Percentiles rank a stretch among this genome's conserved stretches.
phyloP scores from a whole-genome alignment of 2,113 vertebrate genomes.

The Phocoena phocoena region DNA sequence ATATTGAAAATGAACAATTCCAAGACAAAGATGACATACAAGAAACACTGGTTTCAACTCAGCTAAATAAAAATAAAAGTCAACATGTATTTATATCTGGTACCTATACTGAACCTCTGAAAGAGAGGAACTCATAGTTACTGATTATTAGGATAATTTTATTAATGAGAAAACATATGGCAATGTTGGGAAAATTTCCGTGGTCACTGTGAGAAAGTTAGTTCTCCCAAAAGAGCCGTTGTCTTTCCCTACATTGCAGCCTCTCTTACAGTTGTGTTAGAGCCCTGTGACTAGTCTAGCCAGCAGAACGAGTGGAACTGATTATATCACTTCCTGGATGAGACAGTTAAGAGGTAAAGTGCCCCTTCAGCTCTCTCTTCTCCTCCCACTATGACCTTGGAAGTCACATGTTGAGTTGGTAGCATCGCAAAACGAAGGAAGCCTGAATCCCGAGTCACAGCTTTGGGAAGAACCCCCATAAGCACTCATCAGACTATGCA shows the following conservation, averaged over 20 bases:
- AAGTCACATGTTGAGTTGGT: neutral
- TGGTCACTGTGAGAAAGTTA: neutral
- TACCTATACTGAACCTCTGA: neutral
- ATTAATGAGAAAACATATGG: neutral
- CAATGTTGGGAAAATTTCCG: neutral
- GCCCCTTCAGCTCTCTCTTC: neutral
- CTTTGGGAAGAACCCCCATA: neutral
- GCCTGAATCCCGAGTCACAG: neutral
- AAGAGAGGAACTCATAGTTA: neutral
- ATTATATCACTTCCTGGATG: neutral
- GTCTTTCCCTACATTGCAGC: neutral
- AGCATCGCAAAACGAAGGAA: neutral
- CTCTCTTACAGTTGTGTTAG: neutral
- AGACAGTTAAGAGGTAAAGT: neutral
- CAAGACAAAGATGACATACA: neutral
- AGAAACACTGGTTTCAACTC: neutral
- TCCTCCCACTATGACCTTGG: neutral
- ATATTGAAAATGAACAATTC: neutral
- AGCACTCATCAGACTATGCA: neutral
- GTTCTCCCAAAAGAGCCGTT: neutral
- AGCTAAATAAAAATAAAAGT: neutral
- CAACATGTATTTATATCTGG: neutral
- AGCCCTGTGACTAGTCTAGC: neutral
- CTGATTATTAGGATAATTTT: neutral
- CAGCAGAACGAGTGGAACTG: neutral